phyloP scores from a whole-genome alignment of 2,113 vertebrate genomes.

The Mustela nigripes region DNA sequence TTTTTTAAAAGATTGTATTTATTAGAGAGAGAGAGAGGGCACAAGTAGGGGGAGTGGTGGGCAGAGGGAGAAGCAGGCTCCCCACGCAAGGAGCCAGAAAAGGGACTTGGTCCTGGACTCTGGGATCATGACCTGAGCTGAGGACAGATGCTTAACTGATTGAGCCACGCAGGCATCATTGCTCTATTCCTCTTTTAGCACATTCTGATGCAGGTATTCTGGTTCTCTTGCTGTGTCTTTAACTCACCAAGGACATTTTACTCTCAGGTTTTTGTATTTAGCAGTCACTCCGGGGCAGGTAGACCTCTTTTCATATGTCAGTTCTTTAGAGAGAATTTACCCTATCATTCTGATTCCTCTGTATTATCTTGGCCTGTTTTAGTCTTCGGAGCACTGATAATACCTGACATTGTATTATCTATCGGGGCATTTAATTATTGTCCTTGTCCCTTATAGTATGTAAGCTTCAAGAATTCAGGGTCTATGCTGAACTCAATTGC shows the following conservation, averaged over 20 bases:
- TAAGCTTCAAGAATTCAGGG: background rate
- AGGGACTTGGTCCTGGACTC: background rate
- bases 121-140: background rate
- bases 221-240: background rate
- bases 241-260: background rate
- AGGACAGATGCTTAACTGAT: background rate
- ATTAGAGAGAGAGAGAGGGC: no score
- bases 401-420: background rate
- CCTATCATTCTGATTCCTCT: background rate
- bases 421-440: background rate
- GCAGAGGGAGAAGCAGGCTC: background rate
- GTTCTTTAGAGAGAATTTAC: background rate
- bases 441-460: background rate
- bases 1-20: no score
- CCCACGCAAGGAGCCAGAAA: background rate
- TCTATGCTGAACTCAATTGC: background rate
- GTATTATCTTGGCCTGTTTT: background rate
- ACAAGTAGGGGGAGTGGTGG: background rate
- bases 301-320: background rate
- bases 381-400: background rate
- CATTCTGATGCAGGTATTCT: background rate
- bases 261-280: background rate
- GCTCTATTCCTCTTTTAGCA: background rate
- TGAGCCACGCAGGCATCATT: background rate
- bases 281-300: background rate